Evolutionary conservation across 2,113 vertebrate genomes (phyloP).

Genomic region (Gymnarchus niloticus): DNA sequence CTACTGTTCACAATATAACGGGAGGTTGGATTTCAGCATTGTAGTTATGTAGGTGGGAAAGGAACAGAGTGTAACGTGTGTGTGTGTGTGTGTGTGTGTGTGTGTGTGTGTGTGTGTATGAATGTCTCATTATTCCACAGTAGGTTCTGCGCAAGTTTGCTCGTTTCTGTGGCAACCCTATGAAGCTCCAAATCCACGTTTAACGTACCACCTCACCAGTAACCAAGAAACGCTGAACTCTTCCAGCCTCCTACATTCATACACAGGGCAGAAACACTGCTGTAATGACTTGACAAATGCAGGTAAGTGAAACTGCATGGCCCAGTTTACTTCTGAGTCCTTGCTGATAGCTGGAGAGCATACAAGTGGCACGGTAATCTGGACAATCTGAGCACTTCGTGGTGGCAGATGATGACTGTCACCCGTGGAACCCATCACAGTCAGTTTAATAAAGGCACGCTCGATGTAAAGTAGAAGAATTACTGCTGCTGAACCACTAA

Average conservation of each 20-base stretch:
- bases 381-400: no score
- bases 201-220: conserved; percentile 4
- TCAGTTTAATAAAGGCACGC: not conserved
- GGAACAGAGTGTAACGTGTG: not conserved
- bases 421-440: not conserved
- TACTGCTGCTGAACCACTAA: not conserved
- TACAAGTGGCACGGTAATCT: no score
- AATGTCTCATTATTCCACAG: not conserved
- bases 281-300: not conserved
- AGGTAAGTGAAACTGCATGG: no score
- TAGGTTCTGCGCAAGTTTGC: conserved; percentile 9
- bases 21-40: not conserved
- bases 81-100: not conserved
- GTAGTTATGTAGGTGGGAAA: not conserved
- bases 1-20: not conserved
- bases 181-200: not conserved
- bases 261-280: not conserved
- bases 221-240: not conserved
- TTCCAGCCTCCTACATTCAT: not conserved
- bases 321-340: no score
- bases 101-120: not conserved
- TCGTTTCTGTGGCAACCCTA: conserved; percentile 12
- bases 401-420: not conserved
- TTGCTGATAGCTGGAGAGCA: no score
- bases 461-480: not conserved